Evolutionary conservation across 2,113 vertebrate genomes (phyloP), one percentile per base, ranked within the genome.

Genomic region (Lagopus muta): DNA sequence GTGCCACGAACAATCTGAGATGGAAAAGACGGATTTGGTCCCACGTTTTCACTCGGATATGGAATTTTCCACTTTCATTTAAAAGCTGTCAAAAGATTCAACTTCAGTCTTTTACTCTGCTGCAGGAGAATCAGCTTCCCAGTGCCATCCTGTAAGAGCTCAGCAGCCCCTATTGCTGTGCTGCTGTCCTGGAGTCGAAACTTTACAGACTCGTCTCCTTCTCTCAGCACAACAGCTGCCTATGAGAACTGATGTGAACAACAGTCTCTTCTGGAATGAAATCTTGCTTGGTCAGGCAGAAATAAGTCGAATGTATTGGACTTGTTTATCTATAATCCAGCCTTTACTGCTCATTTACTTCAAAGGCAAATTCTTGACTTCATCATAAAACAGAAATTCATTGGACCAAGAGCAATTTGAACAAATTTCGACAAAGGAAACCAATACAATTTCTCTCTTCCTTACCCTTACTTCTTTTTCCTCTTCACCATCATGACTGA

Each of bases 351-450:
- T 94, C 92, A 82, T 91, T 92, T 92, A 85, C 85, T 85, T 83
- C 91, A 77, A 86, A 75, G 89, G 94, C 91, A 94, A 94, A 73
- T 82, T 86, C 93, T 90, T 67, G 62, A 89, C 95, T 95, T 88
- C 88, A 62, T 89, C 92, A 85, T 42, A 48, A 30, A 92, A 94
- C 73, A 95, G 73, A 92, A 94, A 90, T 67, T 43, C 96, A 94
- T 45, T 42, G 96, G 96, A 96, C 97, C 96, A 90, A 65, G 86
- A 92, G 87, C 72, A 91, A 97, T 82, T 22, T 79, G 93, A 92
- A 91, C 92, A 95, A 92, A 94, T 90, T 54, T 54, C 30, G 52
- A 54, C 52, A 54, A 54, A 54, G 27, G 52, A 54, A 54, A 54
- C 27, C 52, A 54, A 54, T 54, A 30, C 27, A 27, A 17, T 54